These are phyloP conservation scores for Simalia tracyae DNA, from an alignment of 2,797 vertebrate species.

Conservation along the genomic window DNA sequence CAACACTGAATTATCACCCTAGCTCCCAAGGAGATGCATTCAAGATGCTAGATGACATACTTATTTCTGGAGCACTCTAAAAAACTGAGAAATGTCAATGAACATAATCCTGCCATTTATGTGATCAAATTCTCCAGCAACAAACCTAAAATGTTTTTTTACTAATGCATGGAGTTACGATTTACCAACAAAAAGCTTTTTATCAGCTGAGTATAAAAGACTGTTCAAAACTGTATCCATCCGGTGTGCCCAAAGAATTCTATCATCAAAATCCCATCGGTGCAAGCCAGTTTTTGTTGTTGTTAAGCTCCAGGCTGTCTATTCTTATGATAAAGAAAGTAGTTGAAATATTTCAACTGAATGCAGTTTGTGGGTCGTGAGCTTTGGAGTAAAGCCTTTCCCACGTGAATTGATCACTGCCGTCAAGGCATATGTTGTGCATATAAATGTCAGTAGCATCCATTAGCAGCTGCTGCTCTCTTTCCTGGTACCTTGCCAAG, in stretches of 20 bases:
- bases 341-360: constrained; percentile 11
- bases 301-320: not conserved
- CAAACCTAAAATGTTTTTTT: not conserved
- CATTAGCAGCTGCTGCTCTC: constrained; percentile 22
- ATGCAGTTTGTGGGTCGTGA: constrained; percentile 6
- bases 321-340: not conserved
- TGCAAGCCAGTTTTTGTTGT: not conserved
- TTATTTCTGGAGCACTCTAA: not conserved
- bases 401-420: constrained; percentile 23
- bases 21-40: not conserved
- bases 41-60: not conserved
- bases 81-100: not conserved
- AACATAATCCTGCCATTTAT: not conserved
- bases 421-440: constrained; percentile 20
- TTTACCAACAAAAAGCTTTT: not conserved
- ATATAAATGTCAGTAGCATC: constrained; percentile 18
- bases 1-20: not conserved
- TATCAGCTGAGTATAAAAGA: not conserved
- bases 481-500: constrained; percentile 20
- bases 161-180: not conserved
- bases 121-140: not conserved
- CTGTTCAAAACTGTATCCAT: not conserved
- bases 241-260: not conserved
- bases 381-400: constrained; percentile 17
- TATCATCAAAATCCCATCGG: not conserved